Conservation (phyloP, 2,113 vertebrate genomes). For the Alethe diademata region DNA sequence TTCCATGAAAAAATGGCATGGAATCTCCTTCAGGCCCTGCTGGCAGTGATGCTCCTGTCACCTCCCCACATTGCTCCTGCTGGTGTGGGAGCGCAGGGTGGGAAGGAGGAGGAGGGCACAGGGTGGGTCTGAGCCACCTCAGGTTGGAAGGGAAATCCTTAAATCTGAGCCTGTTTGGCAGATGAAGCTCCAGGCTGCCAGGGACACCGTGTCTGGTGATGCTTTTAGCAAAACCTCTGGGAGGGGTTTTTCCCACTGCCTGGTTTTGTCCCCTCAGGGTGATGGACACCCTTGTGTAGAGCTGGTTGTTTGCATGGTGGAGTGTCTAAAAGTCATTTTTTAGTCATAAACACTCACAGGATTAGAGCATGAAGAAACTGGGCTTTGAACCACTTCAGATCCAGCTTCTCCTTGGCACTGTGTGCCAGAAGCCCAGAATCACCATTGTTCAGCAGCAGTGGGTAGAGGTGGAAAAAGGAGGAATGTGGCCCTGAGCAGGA, state of each 20-base stretch:
- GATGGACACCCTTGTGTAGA: background rate
- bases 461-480: background rate
- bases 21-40: background rate
- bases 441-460: background rate
- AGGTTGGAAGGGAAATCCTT: background rate
- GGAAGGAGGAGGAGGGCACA: background rate
- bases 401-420: background rate
- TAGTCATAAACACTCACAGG: background rate
- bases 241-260: background rate
- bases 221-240: background rate
- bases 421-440: background rate
- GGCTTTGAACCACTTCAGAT: background rate
- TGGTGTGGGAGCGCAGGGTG: rapidly evolving
- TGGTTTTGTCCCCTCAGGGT: background rate
- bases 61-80: background rate
- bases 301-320: rapidly evolving
- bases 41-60: background rate
- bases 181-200: background rate
- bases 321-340: background rate
- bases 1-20: background rate
- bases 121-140: background rate
- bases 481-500: background rate
- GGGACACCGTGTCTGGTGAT: rapidly evolving
- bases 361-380: background rate
- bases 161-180: background rate